Conservation (phyloP, 2,888 invertebrate genomes). For the Coronaproctus castanopsis region DNA sequence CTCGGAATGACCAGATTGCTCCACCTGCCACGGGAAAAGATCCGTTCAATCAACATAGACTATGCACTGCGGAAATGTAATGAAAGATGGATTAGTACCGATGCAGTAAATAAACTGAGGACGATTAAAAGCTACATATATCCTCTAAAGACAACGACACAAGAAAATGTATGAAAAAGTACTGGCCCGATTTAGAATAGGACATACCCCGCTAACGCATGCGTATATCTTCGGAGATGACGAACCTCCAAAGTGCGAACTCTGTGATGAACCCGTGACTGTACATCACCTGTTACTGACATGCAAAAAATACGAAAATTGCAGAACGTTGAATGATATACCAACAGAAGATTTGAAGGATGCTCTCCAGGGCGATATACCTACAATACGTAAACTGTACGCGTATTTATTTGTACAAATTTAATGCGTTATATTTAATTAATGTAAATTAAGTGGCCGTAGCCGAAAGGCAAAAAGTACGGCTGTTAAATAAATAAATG, state of each 20-base stretch:
- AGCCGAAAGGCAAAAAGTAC: too few species aligned
- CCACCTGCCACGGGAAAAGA: background rate
- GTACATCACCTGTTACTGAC: background rate
- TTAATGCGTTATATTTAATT: background rate
- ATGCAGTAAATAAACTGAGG: background rate
- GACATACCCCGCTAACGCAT: background rate
- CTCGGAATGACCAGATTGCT: background rate
- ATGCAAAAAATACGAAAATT: background rate
- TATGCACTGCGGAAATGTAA: background rate
- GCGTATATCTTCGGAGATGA: background rate
- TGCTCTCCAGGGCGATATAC: background rate
- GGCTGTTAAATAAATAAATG: background rate
- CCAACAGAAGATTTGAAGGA: background rate
- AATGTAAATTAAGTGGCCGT: background rate
- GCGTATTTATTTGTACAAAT: background rate
- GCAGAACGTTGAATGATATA: background rate
- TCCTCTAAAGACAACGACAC: background rate
- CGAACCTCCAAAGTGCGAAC: background rate
- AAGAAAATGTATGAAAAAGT: background rate
- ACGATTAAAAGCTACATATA: background rate
- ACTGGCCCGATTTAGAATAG: background rate
- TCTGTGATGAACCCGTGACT: background rate
- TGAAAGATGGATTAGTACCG: background rate
- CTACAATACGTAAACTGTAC: background rate
- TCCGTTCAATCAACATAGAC: background rate